phyloP scores from a whole-genome alignment of 2,888 invertebrate species.

The Oegoconia quadripuncta region DNA sequence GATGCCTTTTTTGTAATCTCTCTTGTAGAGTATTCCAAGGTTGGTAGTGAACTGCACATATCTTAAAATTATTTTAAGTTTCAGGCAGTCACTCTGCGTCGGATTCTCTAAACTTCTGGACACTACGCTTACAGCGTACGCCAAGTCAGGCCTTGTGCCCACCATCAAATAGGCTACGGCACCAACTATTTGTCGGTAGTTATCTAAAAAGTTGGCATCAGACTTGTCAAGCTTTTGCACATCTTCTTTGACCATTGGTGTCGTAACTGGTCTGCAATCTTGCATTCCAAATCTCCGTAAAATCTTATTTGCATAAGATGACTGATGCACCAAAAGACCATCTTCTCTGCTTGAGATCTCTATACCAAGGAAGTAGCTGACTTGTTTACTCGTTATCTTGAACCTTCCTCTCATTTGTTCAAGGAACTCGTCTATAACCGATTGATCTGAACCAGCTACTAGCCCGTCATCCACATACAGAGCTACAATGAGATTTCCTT shows the following conservation, averaged over 20 bases:
- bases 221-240: neutral
- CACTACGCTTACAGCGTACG: neutral
- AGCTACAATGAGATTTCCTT: conserved; percentile 7
- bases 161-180: conserved; percentile 1
- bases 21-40: neutral
- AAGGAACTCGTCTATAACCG: neutral
- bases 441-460: conserved; percentile 2
- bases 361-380: conserved; percentile 4
- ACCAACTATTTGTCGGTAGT: conserved; percentile 1
- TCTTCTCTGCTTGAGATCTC: neutral
- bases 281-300: conserved; percentile 2
- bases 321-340: neutral
- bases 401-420: neutral
- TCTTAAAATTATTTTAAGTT: neutral
- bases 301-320: neutral
- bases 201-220: neutral
- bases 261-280: conserved; percentile 1
- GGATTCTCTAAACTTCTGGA: neutral
- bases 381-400: conserved; percentile 5
- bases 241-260: neutral
- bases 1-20: neutral
- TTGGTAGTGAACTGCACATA: neutral
- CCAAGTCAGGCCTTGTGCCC: conserved; percentile 6
- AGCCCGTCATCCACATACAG: conserved; percentile 17
- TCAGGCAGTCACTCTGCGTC: neutral